Evolutionary conservation across 2,888 invertebrate genomes (phyloP).

Genomic region (Gymnocheta viridis): DNA sequence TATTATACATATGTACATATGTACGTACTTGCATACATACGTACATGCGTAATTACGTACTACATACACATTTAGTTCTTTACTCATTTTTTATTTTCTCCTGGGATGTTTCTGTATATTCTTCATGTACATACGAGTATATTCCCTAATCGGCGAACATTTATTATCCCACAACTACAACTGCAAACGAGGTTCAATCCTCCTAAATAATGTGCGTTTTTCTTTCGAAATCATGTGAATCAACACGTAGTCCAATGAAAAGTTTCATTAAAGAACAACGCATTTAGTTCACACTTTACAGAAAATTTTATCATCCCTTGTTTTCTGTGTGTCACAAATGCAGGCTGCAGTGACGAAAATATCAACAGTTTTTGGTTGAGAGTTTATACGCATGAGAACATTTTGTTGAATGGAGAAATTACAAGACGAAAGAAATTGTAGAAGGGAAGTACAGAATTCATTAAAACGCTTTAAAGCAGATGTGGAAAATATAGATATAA

Average conservation of each 20-base stretch:
- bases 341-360: not conserved
- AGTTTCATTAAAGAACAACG: not conserved
- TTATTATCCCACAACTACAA: not conserved
- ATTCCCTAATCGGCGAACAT: no score
- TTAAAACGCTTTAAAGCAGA: not conserved
- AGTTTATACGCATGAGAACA: conserved; percentile 11
- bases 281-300: not conserved
- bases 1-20: not conserved
- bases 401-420: not conserved
- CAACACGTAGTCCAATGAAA: conserved; percentile 45
- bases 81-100: not conserved
- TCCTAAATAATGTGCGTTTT: not conserved
- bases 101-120: not conserved
- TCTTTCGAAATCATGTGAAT: conserved; percentile 33
- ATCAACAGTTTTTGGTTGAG: not conserved
- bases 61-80: not conserved
- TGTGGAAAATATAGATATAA: not conserved
- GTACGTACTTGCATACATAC: not conserved
- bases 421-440: not conserved
- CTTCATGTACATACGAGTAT: no score
- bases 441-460: not conserved
- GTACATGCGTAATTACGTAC: not conserved
- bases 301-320: conserved; percentile 36
- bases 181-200: not conserved
- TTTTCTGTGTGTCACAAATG: not conserved